phyloP scores from a whole-genome alignment of 2,888 invertebrate species.

The Erynnis tages region DNA sequence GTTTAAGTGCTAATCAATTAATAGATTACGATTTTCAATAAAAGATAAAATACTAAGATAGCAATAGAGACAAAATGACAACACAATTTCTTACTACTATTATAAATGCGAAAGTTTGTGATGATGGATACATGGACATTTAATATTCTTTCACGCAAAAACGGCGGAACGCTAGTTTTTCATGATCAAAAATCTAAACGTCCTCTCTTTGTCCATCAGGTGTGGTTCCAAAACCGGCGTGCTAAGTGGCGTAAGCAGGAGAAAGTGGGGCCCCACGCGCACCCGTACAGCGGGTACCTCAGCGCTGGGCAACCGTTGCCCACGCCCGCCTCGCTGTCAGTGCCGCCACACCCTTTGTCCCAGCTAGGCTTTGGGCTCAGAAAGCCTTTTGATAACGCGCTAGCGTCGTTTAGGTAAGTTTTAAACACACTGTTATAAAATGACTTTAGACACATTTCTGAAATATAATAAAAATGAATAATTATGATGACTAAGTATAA shows the following conservation, averaged over 20 bases:
- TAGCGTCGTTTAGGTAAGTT: conserved; percentile 86
- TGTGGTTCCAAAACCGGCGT: conserved; percentile 96
- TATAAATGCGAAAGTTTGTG: too few species aligned
- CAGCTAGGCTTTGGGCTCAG: conserved; percentile 88
- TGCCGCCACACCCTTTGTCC: conserved; percentile 86
- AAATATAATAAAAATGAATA: neutral
- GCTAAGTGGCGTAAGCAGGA: conserved; percentile 97
- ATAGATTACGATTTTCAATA: too few species aligned
- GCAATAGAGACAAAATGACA: too few species aligned
- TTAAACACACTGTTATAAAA: too few species aligned
- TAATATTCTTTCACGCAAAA: too few species aligned
- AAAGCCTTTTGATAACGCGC: conserved; percentile 86
- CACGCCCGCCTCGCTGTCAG: conserved; percentile 86
- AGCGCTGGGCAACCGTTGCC: conserved; percentile 83
- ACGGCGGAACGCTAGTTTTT: too few species aligned
- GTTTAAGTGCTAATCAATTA: too few species aligned
- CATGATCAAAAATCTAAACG: neutral
- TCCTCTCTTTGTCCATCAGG: conserved; percentile 79
- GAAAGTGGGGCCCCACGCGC: conserved; percentile 94
- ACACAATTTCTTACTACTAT: too few species aligned
- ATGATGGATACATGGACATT: too few species aligned
- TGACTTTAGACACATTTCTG: too few species aligned
- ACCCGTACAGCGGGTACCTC: conserved; percentile 93
- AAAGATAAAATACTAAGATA: too few species aligned
- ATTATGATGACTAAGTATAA: too few species aligned